phyloP scores from a whole-genome alignment of 2,113 vertebrate genomes.

The Aix galericulata region DNA sequence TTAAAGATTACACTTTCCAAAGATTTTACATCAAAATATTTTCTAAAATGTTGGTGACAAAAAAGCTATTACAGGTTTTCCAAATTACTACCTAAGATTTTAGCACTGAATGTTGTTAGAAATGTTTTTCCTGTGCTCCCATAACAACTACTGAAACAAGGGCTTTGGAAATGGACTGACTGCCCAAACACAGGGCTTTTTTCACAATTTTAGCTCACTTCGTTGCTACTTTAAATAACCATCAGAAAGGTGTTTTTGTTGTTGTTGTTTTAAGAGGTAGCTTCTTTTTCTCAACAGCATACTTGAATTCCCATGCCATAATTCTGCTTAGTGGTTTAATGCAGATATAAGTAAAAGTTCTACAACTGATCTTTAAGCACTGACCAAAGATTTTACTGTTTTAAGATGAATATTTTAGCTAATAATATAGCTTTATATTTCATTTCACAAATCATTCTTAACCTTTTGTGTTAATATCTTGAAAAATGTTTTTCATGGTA shows the following conservation, averaged over 20 bases:
- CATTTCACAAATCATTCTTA: not conserved
- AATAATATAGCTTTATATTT: not conserved
- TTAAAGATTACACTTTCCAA: not conserved
- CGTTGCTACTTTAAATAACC: not conserved
- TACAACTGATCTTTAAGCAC: not conserved
- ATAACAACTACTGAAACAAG: not conserved
- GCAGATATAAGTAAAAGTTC: not conserved
- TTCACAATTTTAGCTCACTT: not conserved
- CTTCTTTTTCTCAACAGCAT: not conserved
- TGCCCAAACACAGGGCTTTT: not conserved
- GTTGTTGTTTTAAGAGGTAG: not conserved
- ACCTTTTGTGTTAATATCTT: not conserved
- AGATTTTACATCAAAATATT: not conserved
- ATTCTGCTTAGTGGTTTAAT: not conserved
- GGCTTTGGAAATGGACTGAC: not conserved
- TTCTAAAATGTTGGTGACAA: not conserved
- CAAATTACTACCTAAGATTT: not conserved
- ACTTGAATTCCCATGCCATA: not conserved
- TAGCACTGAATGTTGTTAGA: not conserved
- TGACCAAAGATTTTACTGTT: not conserved
- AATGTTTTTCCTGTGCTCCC: not conserved
- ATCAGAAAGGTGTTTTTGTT: not conserved
- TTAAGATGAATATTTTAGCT: not conserved
- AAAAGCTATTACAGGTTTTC: not conserved
- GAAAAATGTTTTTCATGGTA: not conserved